These are phyloP conservation scores for Heloderma charlesbogerti DNA, from an alignment of 2,113 vertebrate species.

Conservation along the genomic window DNA sequence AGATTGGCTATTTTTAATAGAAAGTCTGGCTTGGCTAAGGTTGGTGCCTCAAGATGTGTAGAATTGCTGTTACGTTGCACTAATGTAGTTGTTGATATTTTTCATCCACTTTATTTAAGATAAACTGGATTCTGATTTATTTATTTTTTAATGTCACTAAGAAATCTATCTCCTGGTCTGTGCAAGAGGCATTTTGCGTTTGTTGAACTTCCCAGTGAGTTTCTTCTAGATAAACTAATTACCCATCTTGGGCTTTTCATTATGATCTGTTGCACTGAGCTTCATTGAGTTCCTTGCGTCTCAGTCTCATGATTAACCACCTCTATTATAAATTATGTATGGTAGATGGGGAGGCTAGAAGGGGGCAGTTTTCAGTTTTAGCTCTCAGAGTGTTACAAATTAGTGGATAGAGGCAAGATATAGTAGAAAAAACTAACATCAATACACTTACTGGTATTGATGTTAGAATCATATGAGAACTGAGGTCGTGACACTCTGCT, in stretches of 20 bases:
- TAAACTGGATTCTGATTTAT: slow-evolving; percentile 1
- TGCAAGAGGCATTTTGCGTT: slow-evolving; percentile 1
- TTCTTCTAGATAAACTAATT: slow-evolving; percentile 40
- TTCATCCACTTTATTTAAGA: not conserved
- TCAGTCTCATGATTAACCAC: slow-evolving; percentile 34
- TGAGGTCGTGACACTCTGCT: slow-evolving; percentile 32
- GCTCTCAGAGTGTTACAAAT: slow-evolving; percentile 29
- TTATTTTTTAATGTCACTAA: slow-evolving; percentile 3
- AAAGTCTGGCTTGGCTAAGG: not conserved
- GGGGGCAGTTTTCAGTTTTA: not conserved
- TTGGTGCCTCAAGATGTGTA: too few relatives aligned
- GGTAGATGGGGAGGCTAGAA: slow-evolving; percentile 22
- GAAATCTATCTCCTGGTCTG: not conserved
- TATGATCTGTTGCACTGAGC: slow-evolving; percentile 24
- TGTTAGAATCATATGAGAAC: slow-evolving; percentile 20
- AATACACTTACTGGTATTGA: slow-evolving; percentile 22
- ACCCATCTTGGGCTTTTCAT: slow-evolving; percentile 41
- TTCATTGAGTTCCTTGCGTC: slow-evolving; percentile 32
- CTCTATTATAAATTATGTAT: slow-evolving; percentile 47
- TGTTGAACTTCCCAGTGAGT: not conserved
- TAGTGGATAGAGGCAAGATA: slow-evolving; percentile 33
- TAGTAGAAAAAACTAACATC: not conserved
- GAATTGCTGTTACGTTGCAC: not conserved
- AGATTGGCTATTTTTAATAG: not conserved
- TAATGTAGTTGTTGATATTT: not conserved